Evolutionary conservation across 2,113 vertebrate species (phyloP), one percentile per base, ranked within the genome.

Genomic region (Hirundichthys speculiger): DNA sequence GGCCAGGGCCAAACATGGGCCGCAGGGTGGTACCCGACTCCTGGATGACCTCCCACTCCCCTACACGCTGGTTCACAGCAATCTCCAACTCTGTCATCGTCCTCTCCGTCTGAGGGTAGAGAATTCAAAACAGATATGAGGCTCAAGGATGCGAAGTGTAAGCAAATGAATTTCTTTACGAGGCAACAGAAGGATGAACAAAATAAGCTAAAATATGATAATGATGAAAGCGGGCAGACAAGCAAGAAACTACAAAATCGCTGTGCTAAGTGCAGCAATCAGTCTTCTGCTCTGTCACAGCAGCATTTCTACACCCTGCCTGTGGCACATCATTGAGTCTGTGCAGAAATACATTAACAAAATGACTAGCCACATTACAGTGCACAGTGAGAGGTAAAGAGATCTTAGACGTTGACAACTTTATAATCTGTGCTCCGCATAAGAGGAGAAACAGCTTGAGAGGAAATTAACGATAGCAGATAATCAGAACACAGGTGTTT

Each of bases 51-150:
- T 99, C 98, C 98, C 98, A 99, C 81, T 99, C 98, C 0, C 97
- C 98, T 24, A 99, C 94, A 38, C 96, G 95, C 92, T 99, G 97
- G 87, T 99, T 99, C 88, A 98, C 97, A 27, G 97, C 98, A 38
- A 99, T 99, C 92, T 99, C 98, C 89, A 99, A 86, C 91, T 99
- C 98, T 0, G 98, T 99, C 96, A 99, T 99, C 0, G 98, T 99
- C 75, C 94, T 94, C 89, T 99, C 98, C 4, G 98, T 99, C 98
- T 99, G 87, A 60, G 5, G 43, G n/a, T 3, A 64, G 25, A 68
- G 18, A 65, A 13, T 27, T 63, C 5, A 54, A 19, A 18, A 34
- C 3, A 2, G 3, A 21, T 20, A 49, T 64, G 5, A 42, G 0
- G 20, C n/a, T 18, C 13, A 48, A 39, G 18, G 30, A 66, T 18